Conservation (phyloP, 2,888 invertebrate species). For the Gymnosoma rotundatum region DNA sequence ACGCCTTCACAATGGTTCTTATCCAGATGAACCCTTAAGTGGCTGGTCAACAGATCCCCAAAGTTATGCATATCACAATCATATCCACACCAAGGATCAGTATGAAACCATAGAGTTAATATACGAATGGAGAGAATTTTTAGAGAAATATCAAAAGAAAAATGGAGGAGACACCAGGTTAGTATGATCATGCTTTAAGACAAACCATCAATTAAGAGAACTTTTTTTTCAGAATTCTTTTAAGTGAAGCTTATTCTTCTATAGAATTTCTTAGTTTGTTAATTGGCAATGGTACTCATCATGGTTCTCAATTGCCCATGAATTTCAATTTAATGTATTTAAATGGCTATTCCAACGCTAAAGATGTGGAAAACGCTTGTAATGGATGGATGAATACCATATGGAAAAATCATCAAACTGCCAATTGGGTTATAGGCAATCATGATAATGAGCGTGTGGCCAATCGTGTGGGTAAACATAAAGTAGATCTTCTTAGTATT, state of each 20-base stretch:
- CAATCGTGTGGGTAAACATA: slow-evolving; percentile 85
- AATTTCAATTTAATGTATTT: slow-evolving; percentile 85
- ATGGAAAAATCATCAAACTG: slow-evolving; percentile 82
- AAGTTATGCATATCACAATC: slow-evolving; percentile 84
- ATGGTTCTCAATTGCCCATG: slow-evolving; percentile 85
- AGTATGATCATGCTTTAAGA: neutral
- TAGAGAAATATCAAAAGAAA: slow-evolving; percentile 81
- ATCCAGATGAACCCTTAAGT: slow-evolving; percentile 83
- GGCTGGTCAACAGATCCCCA: slow-evolving; percentile 82
- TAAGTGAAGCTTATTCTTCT: slow-evolving; percentile 84
- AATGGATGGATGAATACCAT: slow-evolving; percentile 85
- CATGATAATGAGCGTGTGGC: slow-evolving; percentile 86
- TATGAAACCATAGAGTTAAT: slow-evolving; percentile 84
- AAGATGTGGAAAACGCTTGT: slow-evolving; percentile 83
- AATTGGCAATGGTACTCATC: slow-evolving; percentile 83
- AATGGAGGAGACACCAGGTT: slow-evolving; percentile 79
- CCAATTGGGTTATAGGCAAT: slow-evolving; percentile 89
- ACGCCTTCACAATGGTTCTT: slow-evolving; percentile 74
- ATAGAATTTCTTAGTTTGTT: slow-evolving; percentile 83
- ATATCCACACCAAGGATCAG: slow-evolving; percentile 86
- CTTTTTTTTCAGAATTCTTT: slow-evolving; percentile 39
- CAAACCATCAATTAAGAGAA: neutral
- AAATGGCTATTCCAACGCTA: slow-evolving; percentile 83
- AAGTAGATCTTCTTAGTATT: slow-evolving; percentile 87
- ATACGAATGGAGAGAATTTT: slow-evolving; percentile 84